Evolutionary conservation across 2,113 vertebrate genomes (phyloP).

Genomic region (Apodemus sylvaticus): DNA sequence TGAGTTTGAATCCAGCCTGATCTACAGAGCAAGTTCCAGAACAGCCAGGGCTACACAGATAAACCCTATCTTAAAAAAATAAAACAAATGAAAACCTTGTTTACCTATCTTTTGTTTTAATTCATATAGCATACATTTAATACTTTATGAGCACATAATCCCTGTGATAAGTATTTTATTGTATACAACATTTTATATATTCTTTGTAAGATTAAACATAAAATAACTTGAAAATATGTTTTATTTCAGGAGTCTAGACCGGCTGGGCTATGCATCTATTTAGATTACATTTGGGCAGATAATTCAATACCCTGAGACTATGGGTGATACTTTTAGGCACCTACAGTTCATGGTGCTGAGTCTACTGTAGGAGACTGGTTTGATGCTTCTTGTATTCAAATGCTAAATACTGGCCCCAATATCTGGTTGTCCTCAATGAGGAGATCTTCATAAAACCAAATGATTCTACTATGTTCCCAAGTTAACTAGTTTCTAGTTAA

Average conservation of each 20-base stretch:
- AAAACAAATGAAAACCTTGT: background rate
- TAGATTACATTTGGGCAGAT: background rate
- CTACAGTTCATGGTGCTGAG: background rate
- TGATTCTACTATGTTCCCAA: no score
- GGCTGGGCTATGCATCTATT: background rate
- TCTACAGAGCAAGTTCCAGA: background rate
- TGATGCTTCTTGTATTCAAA: no score
- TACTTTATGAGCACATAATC: background rate
- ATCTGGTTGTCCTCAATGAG: no score
- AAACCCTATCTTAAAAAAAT: background rate
- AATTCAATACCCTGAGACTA: background rate
- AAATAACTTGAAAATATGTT: background rate
- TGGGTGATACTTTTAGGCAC: background rate
- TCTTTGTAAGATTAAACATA: background rate
- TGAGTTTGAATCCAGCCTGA: background rate
- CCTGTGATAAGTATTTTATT: background rate
- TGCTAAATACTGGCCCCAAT: no score
- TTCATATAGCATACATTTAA: background rate
- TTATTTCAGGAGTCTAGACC: background rate
- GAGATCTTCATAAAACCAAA: no score
- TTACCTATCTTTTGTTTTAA: background rate
- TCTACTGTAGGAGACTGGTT: no score
- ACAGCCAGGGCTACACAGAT: background rate
- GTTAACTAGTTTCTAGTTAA: no score
- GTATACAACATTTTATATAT: background rate